phyloP scores from a whole-genome alignment of 2,888 invertebrate genomes.

The Tetranychus truncatus region DNA sequence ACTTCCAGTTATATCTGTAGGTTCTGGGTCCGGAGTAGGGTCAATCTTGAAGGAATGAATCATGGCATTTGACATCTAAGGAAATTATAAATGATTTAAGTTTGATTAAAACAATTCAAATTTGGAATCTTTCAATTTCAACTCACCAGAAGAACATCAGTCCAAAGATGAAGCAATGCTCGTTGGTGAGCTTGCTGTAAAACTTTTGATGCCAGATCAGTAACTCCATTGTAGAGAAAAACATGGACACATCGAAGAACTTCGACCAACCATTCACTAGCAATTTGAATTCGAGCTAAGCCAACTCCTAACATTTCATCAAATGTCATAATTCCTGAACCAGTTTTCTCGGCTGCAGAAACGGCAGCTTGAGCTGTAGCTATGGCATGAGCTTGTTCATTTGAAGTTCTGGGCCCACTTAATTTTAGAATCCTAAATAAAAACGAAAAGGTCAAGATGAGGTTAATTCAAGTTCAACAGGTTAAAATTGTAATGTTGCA shows the following conservation, averaged over 20 bases:
- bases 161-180: constrained; percentile 70
- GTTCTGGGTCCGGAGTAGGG: neutral
- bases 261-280: constrained; percentile 57
- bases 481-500: neutral
- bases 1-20: neutral
- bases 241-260: constrained; percentile 73
- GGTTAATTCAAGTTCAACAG: neutral
- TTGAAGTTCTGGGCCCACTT: neutral
- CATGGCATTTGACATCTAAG: constrained; percentile 8
- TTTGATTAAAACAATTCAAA: neutral
- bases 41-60: neutral
- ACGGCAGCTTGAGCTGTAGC: neutral
- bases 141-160: constrained; percentile 71
- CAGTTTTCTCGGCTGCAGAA: neutral
- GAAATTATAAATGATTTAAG: neutral
- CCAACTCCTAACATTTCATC: neutral
- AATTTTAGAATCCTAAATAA: neutral
- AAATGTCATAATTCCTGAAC: neutral
- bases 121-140: neutral
- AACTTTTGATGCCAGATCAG: constrained; percentile 62
- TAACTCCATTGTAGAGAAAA: constrained; percentile 75
- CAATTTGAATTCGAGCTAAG: neutral
- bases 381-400: neutral
- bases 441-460: neutral
- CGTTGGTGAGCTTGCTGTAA: constrained; percentile 72